Base-by-base conservation (phyloP, 92 coral and sea anemone genomes). In the Umimayanthus chanpuru region DNA sequence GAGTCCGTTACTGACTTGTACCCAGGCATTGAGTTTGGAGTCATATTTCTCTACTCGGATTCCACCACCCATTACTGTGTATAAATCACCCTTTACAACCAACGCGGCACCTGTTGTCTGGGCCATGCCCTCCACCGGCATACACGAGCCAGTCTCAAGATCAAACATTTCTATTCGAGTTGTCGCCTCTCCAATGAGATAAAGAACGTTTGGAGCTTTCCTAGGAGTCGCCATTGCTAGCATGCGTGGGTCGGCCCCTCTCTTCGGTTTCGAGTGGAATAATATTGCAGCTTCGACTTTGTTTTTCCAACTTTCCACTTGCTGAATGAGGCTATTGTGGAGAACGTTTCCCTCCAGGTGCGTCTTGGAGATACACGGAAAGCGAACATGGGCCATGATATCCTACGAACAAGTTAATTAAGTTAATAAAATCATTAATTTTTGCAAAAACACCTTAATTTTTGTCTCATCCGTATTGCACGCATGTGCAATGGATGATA, bases 1-100 rank as follows among this genome's bases (percentile, higher is more conserved):
- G 36, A 32, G 36, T 32, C 36, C 36, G 2, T 32, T 91, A 25
- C 94, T 93, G 29, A 94, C 94, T 36, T 94, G 91, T 3, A 90
- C 87, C 98, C 98, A 94, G 32, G 87, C 55, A 81, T 94, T 94
- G 49, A 91, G 55, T 81, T 86, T 94, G 58, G 93, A 80, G 80
- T 93, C 91, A 43, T 91, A 94, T 76, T 85, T 93, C 77, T 94
- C 95, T 56, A 94, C 88, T 64, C 94, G 92, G 5, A 93, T 65
- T 0, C 98, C 98, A 5, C 98, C 98, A 4, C 98, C 98, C n/a
- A 94, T 88, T 40, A 94, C 94, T 72, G 93, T 88, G 65, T 94
- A 85, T 50, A 94, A 82, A 15, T 85, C 91, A 21, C 90, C 91
- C 16, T 91, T 86, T 0, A 93, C 93, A 20, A 86, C 98, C 26